Percentiles rank a stretch among this genome's conserved stretches.
These are phyloP conservation scores for Habrosyne pyritoides DNA, from an alignment of 2,888 invertebrate species.

Conservation along the genomic window DNA sequence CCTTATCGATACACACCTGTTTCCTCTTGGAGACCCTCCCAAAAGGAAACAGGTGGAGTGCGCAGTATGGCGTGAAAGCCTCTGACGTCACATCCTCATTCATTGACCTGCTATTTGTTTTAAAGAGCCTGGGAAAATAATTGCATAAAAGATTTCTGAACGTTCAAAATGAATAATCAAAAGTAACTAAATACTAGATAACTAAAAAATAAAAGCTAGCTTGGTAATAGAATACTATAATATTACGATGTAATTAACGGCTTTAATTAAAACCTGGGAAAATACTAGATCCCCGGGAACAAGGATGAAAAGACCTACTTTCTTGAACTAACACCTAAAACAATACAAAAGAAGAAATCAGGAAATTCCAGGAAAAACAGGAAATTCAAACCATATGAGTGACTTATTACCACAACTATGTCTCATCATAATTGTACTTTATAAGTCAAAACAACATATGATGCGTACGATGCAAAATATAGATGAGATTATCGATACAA, in stretches of 20 bases:
- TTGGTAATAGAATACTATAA: too few relatives aligned
- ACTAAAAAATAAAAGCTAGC: too few relatives aligned
- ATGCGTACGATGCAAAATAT: too few relatives aligned
- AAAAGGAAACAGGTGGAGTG: slow-evolving; percentile 1
- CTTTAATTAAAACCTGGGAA: too few relatives aligned
- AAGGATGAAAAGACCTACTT: too few relatives aligned
- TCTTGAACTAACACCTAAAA: too few relatives aligned
- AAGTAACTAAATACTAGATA: too few relatives aligned
- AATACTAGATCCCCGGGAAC: too few relatives aligned
- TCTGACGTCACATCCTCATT: neutral
- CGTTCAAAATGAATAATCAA: too few relatives aligned
- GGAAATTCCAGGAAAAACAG: neutral
- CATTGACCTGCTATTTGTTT: neutral
- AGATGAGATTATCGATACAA: too few relatives aligned
- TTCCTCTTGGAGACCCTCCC: slow-evolving; percentile 1
- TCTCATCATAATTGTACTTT: neutral
- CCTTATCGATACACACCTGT: slow-evolving; percentile 2
- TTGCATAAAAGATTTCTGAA: too few relatives aligned
- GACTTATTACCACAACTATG: neutral
- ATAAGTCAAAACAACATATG: neutral
- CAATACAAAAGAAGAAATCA: neutral
- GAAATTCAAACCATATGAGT: neutral
- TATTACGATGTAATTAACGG: too few relatives aligned
- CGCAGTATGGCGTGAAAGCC: slow-evolving; percentile 4
- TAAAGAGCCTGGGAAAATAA: neutral